Conservation (phyloP, 2,113 vertebrate species). For the Camelus bactrianus region DNA sequence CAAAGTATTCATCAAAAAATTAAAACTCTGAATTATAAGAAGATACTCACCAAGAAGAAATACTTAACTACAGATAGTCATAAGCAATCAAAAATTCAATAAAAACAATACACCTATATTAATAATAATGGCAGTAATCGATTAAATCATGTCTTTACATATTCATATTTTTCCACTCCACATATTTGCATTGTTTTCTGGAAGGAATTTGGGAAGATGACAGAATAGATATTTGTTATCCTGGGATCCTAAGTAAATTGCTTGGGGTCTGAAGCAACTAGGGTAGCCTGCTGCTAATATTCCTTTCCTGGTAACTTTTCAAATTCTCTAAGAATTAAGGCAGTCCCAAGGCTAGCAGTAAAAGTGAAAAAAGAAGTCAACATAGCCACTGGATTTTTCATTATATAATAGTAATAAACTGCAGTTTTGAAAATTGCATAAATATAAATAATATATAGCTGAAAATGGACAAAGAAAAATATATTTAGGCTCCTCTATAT, state of each 20-base stretch:
- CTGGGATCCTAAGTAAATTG: background rate
- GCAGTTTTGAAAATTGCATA: background rate
- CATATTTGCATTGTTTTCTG: background rate
- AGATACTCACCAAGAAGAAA: background rate
- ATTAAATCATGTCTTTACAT: background rate
- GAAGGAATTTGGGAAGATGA: background rate
- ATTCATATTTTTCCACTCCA: background rate
- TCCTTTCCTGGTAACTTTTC: background rate
- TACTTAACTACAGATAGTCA: background rate
- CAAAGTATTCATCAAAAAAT: background rate
- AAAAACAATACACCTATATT: background rate
- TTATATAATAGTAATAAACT: background rate
- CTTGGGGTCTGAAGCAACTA: background rate
- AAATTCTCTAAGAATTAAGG: background rate
- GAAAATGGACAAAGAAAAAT: background rate
- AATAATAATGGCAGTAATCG: background rate
- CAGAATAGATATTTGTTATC: background rate
- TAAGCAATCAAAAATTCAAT: background rate
- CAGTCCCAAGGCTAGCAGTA: background rate
- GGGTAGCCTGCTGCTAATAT: background rate
- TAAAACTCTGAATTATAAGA: constrained; percentile 23
- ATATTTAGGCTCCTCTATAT: background rate
- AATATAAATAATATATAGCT: background rate
- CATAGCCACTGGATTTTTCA: background rate
- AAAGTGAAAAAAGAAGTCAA: background rate